These are phyloP conservation scores for Lepisosteus osseus DNA, from an alignment of 2,113 vertebrate genomes.

Conservation along the genomic window DNA sequence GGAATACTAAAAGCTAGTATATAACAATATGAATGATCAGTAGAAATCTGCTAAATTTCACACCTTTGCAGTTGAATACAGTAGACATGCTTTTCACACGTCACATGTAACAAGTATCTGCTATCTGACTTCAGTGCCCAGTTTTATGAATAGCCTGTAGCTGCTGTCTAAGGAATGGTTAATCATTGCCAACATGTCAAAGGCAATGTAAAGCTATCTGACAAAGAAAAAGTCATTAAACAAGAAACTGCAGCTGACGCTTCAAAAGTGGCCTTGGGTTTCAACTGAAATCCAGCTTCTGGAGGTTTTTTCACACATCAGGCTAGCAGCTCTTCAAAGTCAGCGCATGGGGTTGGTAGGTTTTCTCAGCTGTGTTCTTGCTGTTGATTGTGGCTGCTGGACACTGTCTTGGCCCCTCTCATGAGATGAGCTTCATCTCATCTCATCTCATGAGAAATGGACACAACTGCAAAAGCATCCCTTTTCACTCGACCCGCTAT, in stretches of 20 bases:
- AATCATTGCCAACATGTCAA: slow-evolving; percentile 31
- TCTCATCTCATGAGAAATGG: slow-evolving; percentile 62
- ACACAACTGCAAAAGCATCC: slow-evolving; percentile 56
- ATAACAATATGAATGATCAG: too few relatives aligned
- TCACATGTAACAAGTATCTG: slow-evolving; percentile 19
- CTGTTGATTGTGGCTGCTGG: slow-evolving; percentile 16
- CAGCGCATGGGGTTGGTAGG: slow-evolving; percentile 45
- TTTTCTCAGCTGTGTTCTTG: slow-evolving; percentile 66
- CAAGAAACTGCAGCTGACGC: slow-evolving; percentile 27
- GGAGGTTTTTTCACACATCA: slow-evolving; percentile 39
- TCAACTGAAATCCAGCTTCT: slow-evolving; percentile 30
- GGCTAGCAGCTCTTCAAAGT: slow-evolving; percentile 51
- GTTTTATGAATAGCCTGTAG: slow-evolving; percentile 36
- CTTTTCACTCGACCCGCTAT: slow-evolving; percentile 15
- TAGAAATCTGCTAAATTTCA: too few relatives aligned
- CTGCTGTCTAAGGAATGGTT: slow-evolving; percentile 21
- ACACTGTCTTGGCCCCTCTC: slow-evolving; percentile 41
- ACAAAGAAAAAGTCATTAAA: slow-evolving; percentile 22
- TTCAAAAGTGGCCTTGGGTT: slow-evolving; percentile 27
- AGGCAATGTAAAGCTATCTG: slow-evolving; percentile 20
- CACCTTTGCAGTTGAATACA: too few relatives aligned
- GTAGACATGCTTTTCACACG: background rate
- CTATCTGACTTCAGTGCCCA: slow-evolving; percentile 30
- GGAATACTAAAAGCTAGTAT: too few relatives aligned
- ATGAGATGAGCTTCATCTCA: too few relatives aligned